These are phyloP conservation scores for Drosophila ficusphila DNA, from an alignment of 1,140 invertebrate genomes.

Conservation along the genomic window DNA sequence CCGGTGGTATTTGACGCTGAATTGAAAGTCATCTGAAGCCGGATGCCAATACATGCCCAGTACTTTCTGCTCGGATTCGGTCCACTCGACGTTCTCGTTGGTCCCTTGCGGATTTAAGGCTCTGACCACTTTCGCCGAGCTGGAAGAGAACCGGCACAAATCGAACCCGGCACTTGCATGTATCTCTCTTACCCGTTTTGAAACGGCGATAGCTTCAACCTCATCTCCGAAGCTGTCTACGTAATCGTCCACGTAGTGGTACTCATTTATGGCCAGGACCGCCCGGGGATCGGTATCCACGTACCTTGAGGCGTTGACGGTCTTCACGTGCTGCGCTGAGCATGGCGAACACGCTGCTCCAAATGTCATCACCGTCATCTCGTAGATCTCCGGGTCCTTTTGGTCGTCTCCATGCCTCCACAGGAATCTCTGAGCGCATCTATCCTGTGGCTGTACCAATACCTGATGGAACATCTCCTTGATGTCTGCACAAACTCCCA, in stretches of 20 bases:
- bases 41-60: slow-evolving; percentile 18
- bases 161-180: slow-evolving; percentile 6
- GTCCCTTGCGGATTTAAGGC: too few species aligned
- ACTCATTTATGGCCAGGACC: slow-evolving; percentile 2
- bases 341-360: background rate
- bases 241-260: slow-evolving; percentile 13
- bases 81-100: background rate
- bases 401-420: background rate
- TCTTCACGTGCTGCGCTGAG: background rate
- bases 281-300: background rate
- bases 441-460: background rate
- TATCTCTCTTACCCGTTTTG: background rate
- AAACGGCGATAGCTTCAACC: background rate
- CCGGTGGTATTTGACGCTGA: slow-evolving; percentile 6
- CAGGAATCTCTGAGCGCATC: background rate
- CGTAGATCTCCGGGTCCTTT: background rate
- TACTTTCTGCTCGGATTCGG: background rate
- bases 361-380: background rate
- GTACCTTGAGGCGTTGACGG: background rate
- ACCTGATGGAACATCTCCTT: background rate
- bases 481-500: background rate
- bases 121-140: too few species aligned
- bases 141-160: slow-evolving; percentile 1
- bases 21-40: slow-evolving; percentile 5
- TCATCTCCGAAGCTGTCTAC: background rate